These are phyloP conservation scores for Ctenosaura bakeri DNA, from an alignment of 2,797 vertebrate species.

Conservation along the genomic window DNA sequence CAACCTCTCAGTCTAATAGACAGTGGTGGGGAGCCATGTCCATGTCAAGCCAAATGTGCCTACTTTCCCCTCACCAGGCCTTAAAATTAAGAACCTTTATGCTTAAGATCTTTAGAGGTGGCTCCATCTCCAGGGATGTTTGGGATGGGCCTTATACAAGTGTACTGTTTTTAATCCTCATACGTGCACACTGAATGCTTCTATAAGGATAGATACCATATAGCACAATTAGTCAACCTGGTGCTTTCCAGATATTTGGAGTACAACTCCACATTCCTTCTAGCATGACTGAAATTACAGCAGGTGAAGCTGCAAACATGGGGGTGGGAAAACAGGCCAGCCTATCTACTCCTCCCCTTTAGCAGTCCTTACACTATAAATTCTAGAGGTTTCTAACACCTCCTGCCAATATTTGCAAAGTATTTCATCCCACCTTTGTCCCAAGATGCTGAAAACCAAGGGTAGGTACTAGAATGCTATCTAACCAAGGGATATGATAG, in stretches of 20 bases:
- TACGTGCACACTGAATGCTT: not conserved
- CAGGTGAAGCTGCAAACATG: not conserved
- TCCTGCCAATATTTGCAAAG: not conserved
- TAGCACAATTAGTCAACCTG: not conserved
- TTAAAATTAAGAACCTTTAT: too few relatives aligned
- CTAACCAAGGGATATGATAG: too few relatives aligned
- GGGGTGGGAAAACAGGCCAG: not conserved
- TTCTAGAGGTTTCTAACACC: conserved; percentile 10
- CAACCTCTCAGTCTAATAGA: too few relatives aligned
- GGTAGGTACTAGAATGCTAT: not conserved
- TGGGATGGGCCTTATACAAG: too few relatives aligned
- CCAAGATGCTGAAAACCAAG: not conserved
- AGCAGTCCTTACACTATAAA: not conserved
- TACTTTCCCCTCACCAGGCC: too few relatives aligned
- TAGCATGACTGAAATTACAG: not conserved
- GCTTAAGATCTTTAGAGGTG: too few relatives aligned
- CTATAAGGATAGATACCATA: not conserved
- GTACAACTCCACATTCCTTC: not conserved
- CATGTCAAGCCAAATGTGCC: too few relatives aligned
- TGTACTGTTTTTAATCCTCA: too few relatives aligned
- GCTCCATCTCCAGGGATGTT: not conserved
- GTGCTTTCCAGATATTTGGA: not conserved
- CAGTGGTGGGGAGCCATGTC: too few relatives aligned
- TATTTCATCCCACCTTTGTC: not conserved
- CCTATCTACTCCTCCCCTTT: not conserved